Evolutionary conservation across 2,888 invertebrate genomes (phyloP), one percentile per base, ranked within the genome.

Genomic region (Drosophila helvetica): DNA sequence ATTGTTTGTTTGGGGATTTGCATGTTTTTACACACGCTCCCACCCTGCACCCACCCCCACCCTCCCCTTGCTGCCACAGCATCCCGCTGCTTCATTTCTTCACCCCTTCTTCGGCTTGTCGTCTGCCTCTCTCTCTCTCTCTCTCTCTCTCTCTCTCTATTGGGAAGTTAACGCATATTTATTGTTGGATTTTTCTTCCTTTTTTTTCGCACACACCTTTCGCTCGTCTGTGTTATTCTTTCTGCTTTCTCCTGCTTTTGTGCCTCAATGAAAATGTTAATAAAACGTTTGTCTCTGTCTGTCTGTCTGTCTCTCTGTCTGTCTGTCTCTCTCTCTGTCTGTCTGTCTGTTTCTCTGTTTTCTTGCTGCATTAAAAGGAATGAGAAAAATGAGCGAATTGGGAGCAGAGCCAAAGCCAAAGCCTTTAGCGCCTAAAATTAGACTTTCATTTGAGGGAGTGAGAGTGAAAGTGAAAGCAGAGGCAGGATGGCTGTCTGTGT

Each of bases 1-100:
- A 84, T 84, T 86, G 87, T 86, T 86, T 86, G 84, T 76, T 86
- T 88, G 75, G 79, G 89, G 86, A 86, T 86, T 86, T 88, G 86
- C 89, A 86, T 86, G 85, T 68, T 86, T 81, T 79, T 72, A 68
- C 85, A 79, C 85, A 81, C 74, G 71, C 70, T 38, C 15, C 7
- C 15, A 7, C 15, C 6, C 38, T 72, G 71, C 70, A n/a, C 15
- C 7, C 15, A 7, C 15, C 6, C 38, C 33, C 15, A 3, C 4
- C 30, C 54, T 52, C 72, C 25, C 8, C 8, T 1, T 1, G 7
- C 25, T 27, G 27, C 27, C 56, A 9, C 12, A 38, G 38, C 45
- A 15, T 43, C 52, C 52, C 43, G 33, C 52, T 50, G 52, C 59
- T 12, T 2, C 30, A 3, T 10, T 5, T 33, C 12, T 3, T 30